Evolutionary conservation across 1,140 invertebrate genomes (phyloP).

Genomic region (Bombus pyrosoma): DNA sequence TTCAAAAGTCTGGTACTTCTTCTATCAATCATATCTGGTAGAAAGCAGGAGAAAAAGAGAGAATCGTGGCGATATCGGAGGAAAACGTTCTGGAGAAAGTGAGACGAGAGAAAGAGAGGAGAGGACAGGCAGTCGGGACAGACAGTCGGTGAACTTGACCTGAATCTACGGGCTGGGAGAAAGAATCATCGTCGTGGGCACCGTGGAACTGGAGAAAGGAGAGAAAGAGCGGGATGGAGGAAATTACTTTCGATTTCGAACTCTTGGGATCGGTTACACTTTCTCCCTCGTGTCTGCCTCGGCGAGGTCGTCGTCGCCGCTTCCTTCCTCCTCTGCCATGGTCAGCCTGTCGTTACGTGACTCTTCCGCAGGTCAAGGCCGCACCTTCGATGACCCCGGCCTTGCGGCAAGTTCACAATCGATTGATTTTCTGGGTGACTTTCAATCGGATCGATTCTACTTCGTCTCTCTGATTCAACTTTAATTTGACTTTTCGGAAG

Average conservation of each 20-base stretch:
- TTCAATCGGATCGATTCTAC: not conserved
- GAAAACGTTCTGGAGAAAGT: conserved; percentile 47
- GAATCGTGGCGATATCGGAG: conserved; percentile 1
- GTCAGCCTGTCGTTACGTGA: conserved; percentile 45
- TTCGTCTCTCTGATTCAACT: not conserved
- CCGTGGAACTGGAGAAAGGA: conserved; percentile 71
- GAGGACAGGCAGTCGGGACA: conserved; percentile 60
- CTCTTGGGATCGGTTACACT: conserved; percentile 68
- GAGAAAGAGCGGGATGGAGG: conserved; percentile 64
- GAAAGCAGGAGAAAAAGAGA: not conserved
- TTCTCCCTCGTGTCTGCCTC: conserved; percentile 55
- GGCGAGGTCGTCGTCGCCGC: conserved; percentile 46
- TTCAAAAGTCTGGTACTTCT: not conserved
- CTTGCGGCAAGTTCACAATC: conserved; percentile 34
- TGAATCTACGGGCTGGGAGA: conserved; percentile 71
- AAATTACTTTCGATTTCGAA: conserved; percentile 73
- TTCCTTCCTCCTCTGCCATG: conserved; percentile 45
- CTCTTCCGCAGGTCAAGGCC: conserved; percentile 51
- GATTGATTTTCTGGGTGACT: conserved; percentile 35
- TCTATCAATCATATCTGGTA: not conserved
- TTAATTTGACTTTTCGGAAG: not conserved
- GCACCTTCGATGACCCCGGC: conserved; percentile 34
- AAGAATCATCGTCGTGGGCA: conserved; percentile 70
- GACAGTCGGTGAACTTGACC: conserved; percentile 74
- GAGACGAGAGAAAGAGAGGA: conserved; percentile 54